These are phyloP conservation scores for Sciurus carolinensis DNA, from an alignment of 2,797 vertebrate species.

Conservation along the genomic window DNA sequence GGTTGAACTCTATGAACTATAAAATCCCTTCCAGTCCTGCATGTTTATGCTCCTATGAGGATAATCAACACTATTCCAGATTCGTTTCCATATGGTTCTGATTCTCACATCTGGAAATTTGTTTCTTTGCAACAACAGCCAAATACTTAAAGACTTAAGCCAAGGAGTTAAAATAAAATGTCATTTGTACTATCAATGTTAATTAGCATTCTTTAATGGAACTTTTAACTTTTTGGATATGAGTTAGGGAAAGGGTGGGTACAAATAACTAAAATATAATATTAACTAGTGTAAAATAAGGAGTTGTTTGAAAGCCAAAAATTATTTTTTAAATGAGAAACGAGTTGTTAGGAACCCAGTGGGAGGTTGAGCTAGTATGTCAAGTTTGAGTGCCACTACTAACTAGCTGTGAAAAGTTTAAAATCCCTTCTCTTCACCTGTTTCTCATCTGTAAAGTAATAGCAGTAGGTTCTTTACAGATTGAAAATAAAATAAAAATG, in stretches of 20 bases:
- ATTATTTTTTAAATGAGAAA: constrained; percentile 37
- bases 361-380: background rate
- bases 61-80: constrained; percentile 6
- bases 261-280: background rate
- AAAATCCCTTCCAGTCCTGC: constrained; percentile 12
- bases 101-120: constrained; percentile 49
- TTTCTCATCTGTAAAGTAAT: background rate
- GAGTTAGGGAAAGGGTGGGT: background rate
- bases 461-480: background rate
- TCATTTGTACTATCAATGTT: constrained; percentile 6
- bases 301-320: constrained; percentile 11
- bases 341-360: background rate
- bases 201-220: constrained; percentile 40
- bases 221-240: background rate
- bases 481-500: background rate
- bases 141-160: constrained; percentile 38
- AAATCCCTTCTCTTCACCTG: background rate
- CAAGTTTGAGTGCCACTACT: background rate
- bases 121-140: background rate
- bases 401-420: background rate
- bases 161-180: constrained; percentile 31
- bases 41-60: background rate
- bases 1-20: background rate
- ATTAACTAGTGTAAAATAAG: background rate
- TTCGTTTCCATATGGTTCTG: background rate